Base-by-base conservation (phyloP, 2,113 vertebrate species). In the Laterallus jamaicensis region DNA sequence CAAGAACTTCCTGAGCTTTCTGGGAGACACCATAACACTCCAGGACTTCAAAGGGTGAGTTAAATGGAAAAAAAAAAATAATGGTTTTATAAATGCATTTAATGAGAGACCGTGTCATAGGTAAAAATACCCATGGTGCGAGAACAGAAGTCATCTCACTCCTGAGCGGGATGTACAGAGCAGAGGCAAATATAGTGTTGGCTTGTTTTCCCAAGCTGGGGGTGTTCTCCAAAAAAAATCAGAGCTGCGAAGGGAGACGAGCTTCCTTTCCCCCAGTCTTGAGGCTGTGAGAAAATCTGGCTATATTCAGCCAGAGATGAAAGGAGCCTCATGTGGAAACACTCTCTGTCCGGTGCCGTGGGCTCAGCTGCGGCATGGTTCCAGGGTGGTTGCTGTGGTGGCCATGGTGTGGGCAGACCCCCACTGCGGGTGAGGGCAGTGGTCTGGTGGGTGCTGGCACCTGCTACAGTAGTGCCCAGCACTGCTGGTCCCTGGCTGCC, bases 11-110 rank as follows among this genome's bases (percentile, higher is more conserved):
- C 95, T 99, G 37, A 96, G 94, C 83, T 97, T 99, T 84, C 97
- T 99, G 59, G 99, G 99, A 81, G 98, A 99, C 90, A 99, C 98
- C 0, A 97, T 99, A 92, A 98, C 98, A 4, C 98, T 99, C 32
- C 99, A 99, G 97, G 98, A 99, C 97, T 99, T 99, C 88, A 99
- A 98, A 97, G 99, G 99, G 99, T 99, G 88, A 97, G 97, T 92
- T 86, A 93, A 66, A 78, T 84, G 50, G 60, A 78, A 82, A 26
- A 39, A 39, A n/a, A 32, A 47, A 44, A 44, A 44, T 44, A 47
- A 47, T 59, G 47, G 66, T 86, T 92, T 94, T 94, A 83, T 77
- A 86, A 88, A 86, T 67, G 8, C 37, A 31, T 88, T 55, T 70
- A 93, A 11, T 37, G 15, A 56, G 82, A 81, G 75, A 88, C 68